phyloP scores from a whole-genome alignment of 2,113 vertebrate genomes.

The Phalacrocorax brasilianus region DNA sequence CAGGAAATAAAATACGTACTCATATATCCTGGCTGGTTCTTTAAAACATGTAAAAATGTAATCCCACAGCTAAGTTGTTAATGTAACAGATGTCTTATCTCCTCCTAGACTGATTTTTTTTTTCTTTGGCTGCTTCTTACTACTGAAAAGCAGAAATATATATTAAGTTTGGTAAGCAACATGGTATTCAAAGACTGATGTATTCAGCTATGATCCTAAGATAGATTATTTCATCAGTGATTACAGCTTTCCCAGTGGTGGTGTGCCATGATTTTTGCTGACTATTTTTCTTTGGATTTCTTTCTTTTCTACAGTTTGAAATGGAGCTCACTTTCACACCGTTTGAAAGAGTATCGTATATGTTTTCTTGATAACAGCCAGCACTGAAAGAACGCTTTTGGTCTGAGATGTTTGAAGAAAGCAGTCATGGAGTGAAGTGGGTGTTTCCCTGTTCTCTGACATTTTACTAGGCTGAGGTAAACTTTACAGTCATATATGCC shows the following conservation, averaged over 20 bases:
- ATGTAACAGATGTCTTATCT: not conserved
- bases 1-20: not conserved
- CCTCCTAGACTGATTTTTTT: not conserved
- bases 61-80: not conserved
- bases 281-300: not conserved
- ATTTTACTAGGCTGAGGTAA: constrained; percentile 40
- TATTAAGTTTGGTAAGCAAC: not conserved
- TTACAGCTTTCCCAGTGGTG: not conserved
- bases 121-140: not conserved
- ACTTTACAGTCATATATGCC: not conserved
- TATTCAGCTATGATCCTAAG: not conserved
- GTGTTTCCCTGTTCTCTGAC: not conserved
- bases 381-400: not conserved
- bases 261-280: not conserved
- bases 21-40: not conserved
- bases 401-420: not conserved
- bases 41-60: not conserved
- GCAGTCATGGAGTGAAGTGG: not conserved
- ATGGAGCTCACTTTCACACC: not conserved
- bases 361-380: not conserved
- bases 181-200: not conserved
- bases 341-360: not conserved
- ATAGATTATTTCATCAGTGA: not conserved
- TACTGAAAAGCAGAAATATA: not conserved
- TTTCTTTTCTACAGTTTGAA: not conserved